Percentiles rank a stretch among this genome's conserved stretches.
Conservation (phyloP, 2,888 invertebrate species). For the Euplexia lucipara region DNA sequence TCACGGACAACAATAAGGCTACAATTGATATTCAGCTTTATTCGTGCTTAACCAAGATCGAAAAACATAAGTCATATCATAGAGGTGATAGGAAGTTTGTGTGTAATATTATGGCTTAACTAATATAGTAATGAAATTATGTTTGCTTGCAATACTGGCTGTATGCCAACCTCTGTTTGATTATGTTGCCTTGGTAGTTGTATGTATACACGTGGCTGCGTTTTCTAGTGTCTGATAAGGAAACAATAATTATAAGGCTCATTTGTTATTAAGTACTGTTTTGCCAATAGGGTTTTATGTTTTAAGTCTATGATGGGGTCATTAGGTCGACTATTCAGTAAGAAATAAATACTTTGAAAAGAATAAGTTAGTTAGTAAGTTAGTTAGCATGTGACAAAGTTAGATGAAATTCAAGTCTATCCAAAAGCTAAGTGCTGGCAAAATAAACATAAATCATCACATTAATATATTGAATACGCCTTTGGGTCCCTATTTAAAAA, state of each 20-base stretch:
- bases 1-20: conserved; percentile 15
- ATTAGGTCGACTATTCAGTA: background rate
- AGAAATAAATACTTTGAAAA: no score
- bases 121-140: conserved; percentile 67
- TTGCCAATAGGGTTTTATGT: conserved; percentile 3
- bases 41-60: background rate
- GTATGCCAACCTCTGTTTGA: conserved; percentile 61
- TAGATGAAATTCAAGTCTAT: background rate
- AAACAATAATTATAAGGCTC: background rate
- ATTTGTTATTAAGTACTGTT: conserved; percentile 12
- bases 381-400: background rate
- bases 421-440: background rate
- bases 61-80: conserved; percentile 33
- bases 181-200: conserved; percentile 68
- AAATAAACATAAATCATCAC: no score
- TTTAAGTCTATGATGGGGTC: background rate
- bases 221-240: conserved; percentile 29
- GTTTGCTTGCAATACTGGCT: conserved; percentile 61
- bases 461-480: no score
- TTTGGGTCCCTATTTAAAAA: no score
- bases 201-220: conserved; percentile 42
- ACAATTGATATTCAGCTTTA: conserved; percentile 35
- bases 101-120: conserved; percentile 61
- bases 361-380: background rate
- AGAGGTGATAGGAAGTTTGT: conserved; percentile 61